Evolutionary conservation across 2,797 vertebrate species (phyloP), one percentile per base, ranked within the genome.

Genomic region (Chaetophractus vellerosus): DNA sequence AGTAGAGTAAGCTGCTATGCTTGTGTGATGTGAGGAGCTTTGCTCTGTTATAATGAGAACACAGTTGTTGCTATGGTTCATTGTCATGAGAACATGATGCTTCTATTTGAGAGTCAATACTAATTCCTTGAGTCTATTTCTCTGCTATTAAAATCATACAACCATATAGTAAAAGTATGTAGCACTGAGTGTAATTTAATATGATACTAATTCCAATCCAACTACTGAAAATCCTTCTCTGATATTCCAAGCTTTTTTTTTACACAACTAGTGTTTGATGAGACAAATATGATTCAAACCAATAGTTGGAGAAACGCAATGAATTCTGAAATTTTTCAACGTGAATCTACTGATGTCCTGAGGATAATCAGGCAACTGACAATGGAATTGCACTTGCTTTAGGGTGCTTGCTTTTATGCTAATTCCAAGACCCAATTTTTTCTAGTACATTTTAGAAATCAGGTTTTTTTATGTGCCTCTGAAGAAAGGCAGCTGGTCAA

Each of bases 61-160:
- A 69, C 9, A 45, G 23, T 48, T 86, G 66, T 66, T n/a, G 31
- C 26, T 4, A 50, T 64, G 14, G 45, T 66, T 95, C 59, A 88
- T 92, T 83, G 82, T 93, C 83, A 95, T 94, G 86, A 91, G 55
- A 93, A 91, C 75, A 31, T 81, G 69, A 92, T 76, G 33, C 50
- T 90, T 95, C 38, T 33, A 52, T 82, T 50, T 57, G 41, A 95
- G 69, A 94, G 93, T 88, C 89, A 83, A 92, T 95, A 95, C 38
- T 83, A 94, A 76, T 90, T 91, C 50, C 38, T 69, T 64, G 26
- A 81, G 31, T 69, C 15, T 61, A 38, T 92, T 69, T 94, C 41
- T 93, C 26, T 38, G 36, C 36, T 92, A 68, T 55, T 84, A 72
- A 96, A 79, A 11, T 63, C 61, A 88, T 90, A 72, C 0, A 45